phyloP scores from a whole-genome alignment of 2,888 invertebrate genomes.

The Acrobasis repandana region DNA sequence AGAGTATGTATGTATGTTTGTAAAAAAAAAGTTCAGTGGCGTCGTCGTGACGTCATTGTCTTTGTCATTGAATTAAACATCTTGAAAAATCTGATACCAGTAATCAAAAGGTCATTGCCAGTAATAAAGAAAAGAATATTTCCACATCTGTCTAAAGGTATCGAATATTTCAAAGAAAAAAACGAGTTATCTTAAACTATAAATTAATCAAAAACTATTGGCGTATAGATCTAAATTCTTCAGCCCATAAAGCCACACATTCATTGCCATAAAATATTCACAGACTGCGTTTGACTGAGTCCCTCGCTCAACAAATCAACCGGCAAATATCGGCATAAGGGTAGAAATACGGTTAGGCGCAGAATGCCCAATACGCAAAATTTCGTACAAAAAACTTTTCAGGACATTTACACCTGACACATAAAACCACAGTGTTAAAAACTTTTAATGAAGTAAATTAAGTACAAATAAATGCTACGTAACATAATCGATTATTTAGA shows the following conservation, averaged over 20 bases:
- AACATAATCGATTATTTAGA: too few species aligned
- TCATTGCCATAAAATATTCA: slow-evolving; percentile 13
- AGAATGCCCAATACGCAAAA: background rate
- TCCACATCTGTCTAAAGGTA: too few species aligned
- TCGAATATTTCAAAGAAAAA: background rate
- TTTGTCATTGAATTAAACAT: too few species aligned
- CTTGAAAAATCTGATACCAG: too few species aligned
- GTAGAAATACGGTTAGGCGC: background rate
- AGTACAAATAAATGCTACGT: too few species aligned
- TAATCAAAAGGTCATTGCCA: too few species aligned
- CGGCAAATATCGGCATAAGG: background rate
- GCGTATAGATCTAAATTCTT: background rate
- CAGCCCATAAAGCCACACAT: slow-evolving; percentile 6
- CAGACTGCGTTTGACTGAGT: slow-evolving; percentile 10
- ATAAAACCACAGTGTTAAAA: background rate
- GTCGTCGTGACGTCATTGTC: too few species aligned
- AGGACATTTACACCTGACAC: background rate
- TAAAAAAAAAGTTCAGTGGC: too few species aligned
- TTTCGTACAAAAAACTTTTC: background rate
- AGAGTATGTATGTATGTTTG: too few species aligned
- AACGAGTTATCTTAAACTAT: background rate
- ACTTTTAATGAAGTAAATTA: background rate
- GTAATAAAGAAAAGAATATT: too few species aligned
- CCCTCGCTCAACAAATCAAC: slow-evolving; percentile 15
- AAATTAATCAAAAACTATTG: background rate